A percentile compares a stretch with the other conserved stretches of the same genome.
These are phyloP conservation scores for Thysanoteuthis rhombus DNA, from an alignment of 2,888 invertebrate genomes.

Conservation along the genomic window DNA sequence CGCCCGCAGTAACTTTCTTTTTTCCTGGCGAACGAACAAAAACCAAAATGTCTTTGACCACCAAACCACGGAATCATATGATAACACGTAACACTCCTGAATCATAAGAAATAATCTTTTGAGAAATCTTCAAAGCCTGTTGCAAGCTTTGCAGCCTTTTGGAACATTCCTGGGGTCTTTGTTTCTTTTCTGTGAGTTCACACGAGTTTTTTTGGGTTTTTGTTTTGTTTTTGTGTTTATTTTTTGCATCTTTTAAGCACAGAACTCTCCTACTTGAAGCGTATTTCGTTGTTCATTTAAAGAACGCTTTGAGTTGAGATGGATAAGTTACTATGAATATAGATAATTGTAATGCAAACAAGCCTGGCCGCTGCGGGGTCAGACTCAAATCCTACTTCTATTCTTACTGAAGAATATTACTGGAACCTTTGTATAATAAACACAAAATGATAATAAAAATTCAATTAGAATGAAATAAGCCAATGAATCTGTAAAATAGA, in stretches of 20 bases:
- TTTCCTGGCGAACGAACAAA: not conserved
- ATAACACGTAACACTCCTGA: not conserved
- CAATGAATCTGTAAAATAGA: too few relatives aligned
- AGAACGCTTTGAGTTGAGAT: too few relatives aligned
- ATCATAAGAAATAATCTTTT: not conserved
- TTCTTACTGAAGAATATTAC: too few relatives aligned
- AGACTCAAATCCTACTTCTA: too few relatives aligned
- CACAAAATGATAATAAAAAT: too few relatives aligned
- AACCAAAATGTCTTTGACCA: not conserved
- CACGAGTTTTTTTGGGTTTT: not conserved
- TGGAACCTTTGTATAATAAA: too few relatives aligned
- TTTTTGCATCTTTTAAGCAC: not conserved
- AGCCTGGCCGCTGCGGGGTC: too few relatives aligned
- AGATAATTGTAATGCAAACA: too few relatives aligned
- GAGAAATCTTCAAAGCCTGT: not conserved
- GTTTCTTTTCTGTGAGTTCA: not conserved
- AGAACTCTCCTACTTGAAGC: too few relatives aligned
- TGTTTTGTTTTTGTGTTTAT: not conserved
- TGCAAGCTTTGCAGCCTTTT: not conserved
- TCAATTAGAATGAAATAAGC: too few relatives aligned
- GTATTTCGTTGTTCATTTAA: too few relatives aligned
- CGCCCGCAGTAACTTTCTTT: not conserved
- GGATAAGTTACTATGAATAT: too few relatives aligned
- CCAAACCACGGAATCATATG: constrained; percentile 12
- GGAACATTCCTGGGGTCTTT: not conserved